These are phyloP conservation scores for Chrysaora quinquecirrha DNA, from an alignment of 30 jellyfish, hydroid and myxozoan genomes.

Conservation along the genomic window DNA sequence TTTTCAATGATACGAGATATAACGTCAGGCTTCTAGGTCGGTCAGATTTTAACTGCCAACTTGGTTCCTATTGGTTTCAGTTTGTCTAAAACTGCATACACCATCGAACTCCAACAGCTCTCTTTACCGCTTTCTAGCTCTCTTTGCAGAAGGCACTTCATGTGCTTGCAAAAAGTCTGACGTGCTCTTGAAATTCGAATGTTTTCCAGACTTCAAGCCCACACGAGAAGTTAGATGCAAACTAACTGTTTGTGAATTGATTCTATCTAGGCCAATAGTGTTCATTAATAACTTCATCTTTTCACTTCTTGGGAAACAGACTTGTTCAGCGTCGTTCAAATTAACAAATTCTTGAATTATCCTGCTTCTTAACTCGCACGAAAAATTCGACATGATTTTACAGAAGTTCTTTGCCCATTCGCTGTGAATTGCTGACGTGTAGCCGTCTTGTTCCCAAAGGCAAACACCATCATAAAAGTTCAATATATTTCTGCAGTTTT, in stretches of 20 bases:
- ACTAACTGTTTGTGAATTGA: constrained; percentile 18
- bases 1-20: too few relatives aligned
- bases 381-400: constrained; percentile 32
- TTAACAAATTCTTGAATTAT: neutral
- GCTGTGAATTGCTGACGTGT: constrained; percentile 60
- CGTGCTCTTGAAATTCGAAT: neutral
- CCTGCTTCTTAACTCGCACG: neutral
- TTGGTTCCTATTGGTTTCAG: too few relatives aligned
- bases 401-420: constrained; percentile 77
- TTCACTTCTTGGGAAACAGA: constrained; percentile 6
- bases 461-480: constrained; percentile 57
- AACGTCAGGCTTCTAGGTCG: too few relatives aligned
- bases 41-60: too few relatives aligned
- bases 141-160: neutral
- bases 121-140: neutral
- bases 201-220: constrained; percentile 6
- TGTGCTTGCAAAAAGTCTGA: neutral
- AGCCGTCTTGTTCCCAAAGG: constrained; percentile 80
- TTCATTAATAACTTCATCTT: constrained; percentile 29
- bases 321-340: neutral
- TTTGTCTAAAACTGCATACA: too few relatives aligned
- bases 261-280: neutral
- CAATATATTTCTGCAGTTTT: constrained; percentile 16
- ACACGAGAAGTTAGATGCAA: constrained; percentile 29
- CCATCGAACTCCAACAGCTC: too few relatives aligned